phyloP scores from a whole-genome alignment of 37 sponge, comb jelly and placozoan species.

The Dysidea cf. avara region DNA sequence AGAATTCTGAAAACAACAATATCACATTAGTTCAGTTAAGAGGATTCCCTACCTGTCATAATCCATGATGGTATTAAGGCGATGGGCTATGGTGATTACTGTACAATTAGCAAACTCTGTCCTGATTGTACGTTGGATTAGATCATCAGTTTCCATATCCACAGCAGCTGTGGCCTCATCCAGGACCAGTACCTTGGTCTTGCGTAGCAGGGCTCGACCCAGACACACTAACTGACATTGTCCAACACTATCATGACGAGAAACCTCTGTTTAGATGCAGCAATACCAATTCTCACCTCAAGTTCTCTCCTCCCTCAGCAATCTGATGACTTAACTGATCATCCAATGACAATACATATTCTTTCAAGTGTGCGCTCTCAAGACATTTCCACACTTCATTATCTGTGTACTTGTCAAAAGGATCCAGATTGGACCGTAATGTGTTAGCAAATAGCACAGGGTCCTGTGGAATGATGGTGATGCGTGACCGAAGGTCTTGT shows the following conservation, averaged over 20 bases:
- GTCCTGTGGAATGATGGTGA: slow-evolving; percentile 97
- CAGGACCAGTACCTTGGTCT: slow-evolving; percentile 93
- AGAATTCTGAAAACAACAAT: slow-evolving; percentile 36
- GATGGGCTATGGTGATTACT: slow-evolving; percentile 94
- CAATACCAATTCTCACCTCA: no score
- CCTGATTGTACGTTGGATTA: slow-evolving; percentile 96
- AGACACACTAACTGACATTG: slow-evolving; percentile 98
- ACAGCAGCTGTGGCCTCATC: slow-evolving; percentile 99
- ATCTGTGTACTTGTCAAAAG: slow-evolving; percentile 76
- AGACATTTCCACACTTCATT: slow-evolving; percentile 84
- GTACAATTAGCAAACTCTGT: slow-evolving; percentile 90
- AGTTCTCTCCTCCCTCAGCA: slow-evolving; percentile 93
- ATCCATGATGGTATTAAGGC: slow-evolving; percentile 98
- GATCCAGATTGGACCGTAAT: slow-evolving; percentile 88
- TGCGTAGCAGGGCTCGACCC: slow-evolving; percentile 92
- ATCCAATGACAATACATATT: slow-evolving; percentile 60
- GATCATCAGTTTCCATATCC: slow-evolving; percentile 96
- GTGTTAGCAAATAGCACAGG: slow-evolving; percentile 92
- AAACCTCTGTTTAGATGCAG: no score
- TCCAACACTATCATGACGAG: slow-evolving; percentile 78
- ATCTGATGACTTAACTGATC: slow-evolving; percentile 59
- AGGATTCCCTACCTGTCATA: slow-evolving; percentile 66
- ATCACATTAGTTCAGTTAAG: neutral
- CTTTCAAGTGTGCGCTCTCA: slow-evolving; percentile 80
- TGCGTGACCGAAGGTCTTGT: slow-evolving; percentile 77